phyloP scores from a whole-genome alignment of 2,113 vertebrate species.

The Xyrauchen texanus region DNA sequence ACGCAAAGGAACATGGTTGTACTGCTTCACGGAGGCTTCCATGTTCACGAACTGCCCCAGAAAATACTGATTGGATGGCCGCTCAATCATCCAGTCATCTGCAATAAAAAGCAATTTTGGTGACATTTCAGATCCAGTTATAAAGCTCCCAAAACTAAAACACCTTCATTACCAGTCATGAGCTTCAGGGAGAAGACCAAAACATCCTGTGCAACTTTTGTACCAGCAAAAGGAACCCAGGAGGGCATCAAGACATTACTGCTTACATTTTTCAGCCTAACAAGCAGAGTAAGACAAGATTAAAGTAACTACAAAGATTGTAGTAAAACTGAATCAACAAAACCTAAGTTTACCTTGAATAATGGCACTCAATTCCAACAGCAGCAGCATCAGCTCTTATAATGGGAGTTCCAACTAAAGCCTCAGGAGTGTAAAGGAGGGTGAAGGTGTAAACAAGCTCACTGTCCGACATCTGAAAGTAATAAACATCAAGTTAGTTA shows the following conservation, averaged over 20 bases:
- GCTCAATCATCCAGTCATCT: neutral
- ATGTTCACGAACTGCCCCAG: slow-evolving; percentile 1
- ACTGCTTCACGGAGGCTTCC: slow-evolving; percentile 49
- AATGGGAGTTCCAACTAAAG: slow-evolving; percentile 7
- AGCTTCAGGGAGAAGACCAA: slow-evolving; percentile 10
- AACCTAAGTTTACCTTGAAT: neutral
- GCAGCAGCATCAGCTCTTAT: neutral
- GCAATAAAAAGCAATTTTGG: neutral
- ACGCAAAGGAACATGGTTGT: slow-evolving; percentile 61
- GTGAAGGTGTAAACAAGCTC: neutral
- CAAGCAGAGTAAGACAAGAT: neutral
- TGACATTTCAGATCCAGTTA: neutral
- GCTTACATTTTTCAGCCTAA: slow-evolving; percentile 54
- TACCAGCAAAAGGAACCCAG: slow-evolving; percentile 51
- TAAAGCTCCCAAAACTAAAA: neutral
- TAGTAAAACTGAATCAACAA: no score
- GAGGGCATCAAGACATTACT: slow-evolving; percentile 55
- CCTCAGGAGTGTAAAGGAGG: neutral
- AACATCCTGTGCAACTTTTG: neutral
- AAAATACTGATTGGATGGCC: slow-evolving; percentile 21
- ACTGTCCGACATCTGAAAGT: neutral
- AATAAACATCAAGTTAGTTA: neutral
- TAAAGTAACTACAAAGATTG: no score
- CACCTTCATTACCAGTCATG: neutral
- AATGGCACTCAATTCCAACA: slow-evolving; percentile 8